Conservation (phyloP, 1,140 invertebrate species). For the Bombus huntii region DNA sequence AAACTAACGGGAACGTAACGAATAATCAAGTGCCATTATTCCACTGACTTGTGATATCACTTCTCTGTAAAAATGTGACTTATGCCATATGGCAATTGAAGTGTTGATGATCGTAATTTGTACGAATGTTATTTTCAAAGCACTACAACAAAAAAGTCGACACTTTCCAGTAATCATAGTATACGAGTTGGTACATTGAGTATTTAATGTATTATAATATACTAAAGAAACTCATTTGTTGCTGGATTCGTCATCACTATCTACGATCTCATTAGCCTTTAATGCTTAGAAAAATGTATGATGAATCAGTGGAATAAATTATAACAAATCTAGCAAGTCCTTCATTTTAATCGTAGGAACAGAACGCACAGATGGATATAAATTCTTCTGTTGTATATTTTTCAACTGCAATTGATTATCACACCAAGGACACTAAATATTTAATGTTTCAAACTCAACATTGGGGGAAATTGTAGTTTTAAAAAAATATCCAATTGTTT, state of each 20-base stretch:
- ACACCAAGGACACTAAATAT: too few relatives aligned
- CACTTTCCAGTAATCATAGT: too few relatives aligned
- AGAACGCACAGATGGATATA: background rate
- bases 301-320: background rate
- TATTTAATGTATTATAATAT: background rate
- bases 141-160: too few relatives aligned
- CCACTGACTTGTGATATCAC: too few relatives aligned
- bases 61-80: too few relatives aligned
- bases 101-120: too few relatives aligned
- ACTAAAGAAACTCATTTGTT: background rate
- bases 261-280: background rate
- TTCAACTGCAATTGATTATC: too few relatives aligned
- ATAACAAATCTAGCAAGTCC: background rate
- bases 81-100: too few relatives aligned
- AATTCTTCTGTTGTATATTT: too few relatives aligned
- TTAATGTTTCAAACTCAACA: too few relatives aligned
- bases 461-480: too few relatives aligned
- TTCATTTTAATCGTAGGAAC: background rate
- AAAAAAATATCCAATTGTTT: background rate
- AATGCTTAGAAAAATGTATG: background rate
- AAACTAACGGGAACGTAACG: background rate
- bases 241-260: background rate
- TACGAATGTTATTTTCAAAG: background rate
- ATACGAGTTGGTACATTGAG: too few relatives aligned
- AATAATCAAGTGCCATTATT: background rate